Evolutionary conservation across 1,140 invertebrate genomes (phyloP).

Genomic region (Melanaphis sacchari): DNA sequence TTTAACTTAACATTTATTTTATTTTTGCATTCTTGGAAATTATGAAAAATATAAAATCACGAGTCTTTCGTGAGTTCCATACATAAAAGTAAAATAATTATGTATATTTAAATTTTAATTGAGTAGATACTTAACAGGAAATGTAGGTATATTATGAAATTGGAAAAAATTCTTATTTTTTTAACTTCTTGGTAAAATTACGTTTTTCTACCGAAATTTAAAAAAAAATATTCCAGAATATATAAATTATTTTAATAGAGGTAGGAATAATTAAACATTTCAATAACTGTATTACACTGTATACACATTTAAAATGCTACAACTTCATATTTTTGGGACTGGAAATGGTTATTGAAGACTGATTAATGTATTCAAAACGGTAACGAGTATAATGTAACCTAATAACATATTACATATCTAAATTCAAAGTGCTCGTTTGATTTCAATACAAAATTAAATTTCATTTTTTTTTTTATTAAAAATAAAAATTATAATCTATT

Average conservation of each 20-base stretch:
- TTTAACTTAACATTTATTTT: constrained; percentile 1
- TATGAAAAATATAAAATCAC: constrained; percentile 4
- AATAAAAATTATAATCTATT: constrained; percentile 4
- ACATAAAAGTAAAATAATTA: background rate
- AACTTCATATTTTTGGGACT: background rate
- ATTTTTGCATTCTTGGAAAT: background rate
- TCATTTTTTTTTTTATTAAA: constrained; percentile 5
- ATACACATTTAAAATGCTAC: background rate
- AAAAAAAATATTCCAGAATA: background rate
- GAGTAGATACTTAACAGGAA: background rate
- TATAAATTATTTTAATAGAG: background rate
- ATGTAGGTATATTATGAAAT: background rate
- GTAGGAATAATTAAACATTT: background rate
- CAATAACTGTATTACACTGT: background rate
- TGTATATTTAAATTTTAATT: background rate
- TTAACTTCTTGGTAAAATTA: background rate
- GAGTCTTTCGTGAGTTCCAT: background rate
- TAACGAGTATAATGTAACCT: background rate
- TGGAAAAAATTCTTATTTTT: background rate
- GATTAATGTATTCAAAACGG: constrained; percentile 8
- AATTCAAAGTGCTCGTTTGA: background rate
- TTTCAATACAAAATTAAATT: background rate
- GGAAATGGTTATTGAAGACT: background rate
- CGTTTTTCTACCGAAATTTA: background rate
- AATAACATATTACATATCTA: background rate